Evolutionary conservation across 2,113 vertebrate genomes (phyloP), one percentile per base, ranked within the genome.

Genomic region (Rissa tridactyla): DNA sequence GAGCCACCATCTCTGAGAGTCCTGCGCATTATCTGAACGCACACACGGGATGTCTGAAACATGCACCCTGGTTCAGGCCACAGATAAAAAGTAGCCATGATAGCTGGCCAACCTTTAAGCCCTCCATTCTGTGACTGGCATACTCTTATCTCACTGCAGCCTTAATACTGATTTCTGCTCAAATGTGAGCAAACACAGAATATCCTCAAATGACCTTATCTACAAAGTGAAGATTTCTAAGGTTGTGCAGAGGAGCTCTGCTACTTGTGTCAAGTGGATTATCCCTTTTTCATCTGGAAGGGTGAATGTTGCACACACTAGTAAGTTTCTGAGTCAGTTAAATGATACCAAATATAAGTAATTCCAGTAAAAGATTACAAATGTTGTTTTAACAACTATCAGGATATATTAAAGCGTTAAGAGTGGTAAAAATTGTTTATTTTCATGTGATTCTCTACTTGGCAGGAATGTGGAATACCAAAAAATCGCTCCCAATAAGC

Each of bases 121-220:
- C 57, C 86, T 91, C 25, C 49, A 70, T 95, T 97, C 93, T 77
- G 82, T 51, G 58, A 36, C 69, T 93, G 77, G 62, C 92, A 95
- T 92, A 71, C 40, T 57, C 89, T 95, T 96, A 95, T 76, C 86
- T 91, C 69, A 71, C 2, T 30, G 82, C 51, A 82, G 27, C 16
- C 44, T 77, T 75, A 77, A 68, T 2, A n/a, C 38, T 25, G 49
- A 84, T 92, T 95, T 79, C 85, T 94, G 34, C 57, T 90, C 58
- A 72, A 86, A 82, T 32, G 18, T 60, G 70, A 96, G 62, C 38
- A 86, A 72, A 64, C 27, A 46, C 78, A 95, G 66, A 82, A 42
- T 88, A 91, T 88, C 92, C 94, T 92, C 36, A 90, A 80, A 64
- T 49, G 72, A 95, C 88, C 92, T 96, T 62, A 92, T 90, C 62